These are phyloP conservation scores for Triplophysa tibetana DNA, from an alignment of 2,113 vertebrate genomes.

Conservation along the genomic window DNA sequence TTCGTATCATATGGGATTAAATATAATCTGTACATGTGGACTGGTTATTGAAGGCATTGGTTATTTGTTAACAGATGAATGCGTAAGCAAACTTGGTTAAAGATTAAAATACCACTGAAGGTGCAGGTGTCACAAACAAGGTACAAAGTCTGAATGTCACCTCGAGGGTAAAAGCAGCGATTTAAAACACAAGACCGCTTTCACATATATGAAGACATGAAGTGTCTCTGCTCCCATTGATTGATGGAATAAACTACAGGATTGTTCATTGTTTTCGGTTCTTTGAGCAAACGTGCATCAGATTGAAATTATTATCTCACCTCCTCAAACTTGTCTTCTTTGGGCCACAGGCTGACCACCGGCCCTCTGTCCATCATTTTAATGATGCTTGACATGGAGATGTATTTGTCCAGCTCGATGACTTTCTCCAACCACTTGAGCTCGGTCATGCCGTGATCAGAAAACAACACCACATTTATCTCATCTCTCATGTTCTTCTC, in stretches of 20 bases:
- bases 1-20: too few relatives aligned
- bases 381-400: slow-evolving; percentile 79
- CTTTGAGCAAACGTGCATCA: background rate
- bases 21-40: too few relatives aligned
- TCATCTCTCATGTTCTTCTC: slow-evolving; percentile 75
- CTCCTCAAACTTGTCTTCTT: slow-evolving; percentile 70
- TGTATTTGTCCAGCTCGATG: slow-evolving; percentile 83
- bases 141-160: slow-evolving; percentile 6
- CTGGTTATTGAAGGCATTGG: too few relatives aligned
- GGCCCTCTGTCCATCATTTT: slow-evolving; percentile 90
- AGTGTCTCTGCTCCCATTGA: background rate
- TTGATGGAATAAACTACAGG: background rate
- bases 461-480: slow-evolving; percentile 88
- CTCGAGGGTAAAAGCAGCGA: background rate
- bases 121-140: background rate
- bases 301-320: slow-evolving; percentile 62
- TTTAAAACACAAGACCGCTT: background rate
- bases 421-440: slow-evolving; percentile 89
- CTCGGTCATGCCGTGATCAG: slow-evolving; percentile 94
- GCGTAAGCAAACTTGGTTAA: background rate
- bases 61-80: background rate
- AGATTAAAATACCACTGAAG: background rate
- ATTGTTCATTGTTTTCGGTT: background rate
- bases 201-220: background rate
- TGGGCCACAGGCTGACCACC: slow-evolving; percentile 90